Evolutionary conservation across 2,888 invertebrate species (phyloP), one percentile per base, ranked within the genome.

Genomic region (Helobdella robusta): DNA sequence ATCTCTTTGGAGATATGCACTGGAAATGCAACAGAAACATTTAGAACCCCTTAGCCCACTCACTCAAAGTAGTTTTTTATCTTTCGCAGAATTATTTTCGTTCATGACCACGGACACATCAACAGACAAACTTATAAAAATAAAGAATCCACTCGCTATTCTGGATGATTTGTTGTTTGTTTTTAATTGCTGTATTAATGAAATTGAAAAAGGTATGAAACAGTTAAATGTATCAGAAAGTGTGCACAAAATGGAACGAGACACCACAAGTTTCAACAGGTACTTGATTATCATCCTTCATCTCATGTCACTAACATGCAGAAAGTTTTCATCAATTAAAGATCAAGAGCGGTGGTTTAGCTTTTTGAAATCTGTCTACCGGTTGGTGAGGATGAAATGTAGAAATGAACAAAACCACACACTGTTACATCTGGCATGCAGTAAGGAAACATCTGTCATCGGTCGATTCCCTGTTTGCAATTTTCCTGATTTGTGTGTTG

Each of bases 21-120:
- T 95, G 50, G 91, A 92, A 78, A 92, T 93, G 89, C 94, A 94
- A 73, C 91, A 92, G 78, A 86, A 86, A 69, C 90, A 91, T 82
- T 83, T 94, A 71, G 91, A 92, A 73, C 89, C 94, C 25, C 84
- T 95, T 61, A 91, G 90, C 78, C 89, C 91, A 32, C 89, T 93
- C 86, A 94, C 94, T 15, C 92, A 93, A 79, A 91, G 91, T 77
- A 90, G 90, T 70, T 84, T 95, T 69, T 86, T 91, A 77, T 91
- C 91, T 73, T 95, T 95, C 80, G 90, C 92, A 2, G 95, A 97
- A 80, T 84, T 95, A 36, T 82, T 82, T 72, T 76, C 78, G 34
- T 93, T 91, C 80, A 92, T 95, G 90, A 86, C 92, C 79, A 88
- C 89, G 32, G 44, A 34, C n/a, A n/a, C n/a, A n/a, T 15, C n/a